Evolutionary conservation across 2,888 invertebrate species (phyloP).

Genomic region (Athalia rosae): DNA sequence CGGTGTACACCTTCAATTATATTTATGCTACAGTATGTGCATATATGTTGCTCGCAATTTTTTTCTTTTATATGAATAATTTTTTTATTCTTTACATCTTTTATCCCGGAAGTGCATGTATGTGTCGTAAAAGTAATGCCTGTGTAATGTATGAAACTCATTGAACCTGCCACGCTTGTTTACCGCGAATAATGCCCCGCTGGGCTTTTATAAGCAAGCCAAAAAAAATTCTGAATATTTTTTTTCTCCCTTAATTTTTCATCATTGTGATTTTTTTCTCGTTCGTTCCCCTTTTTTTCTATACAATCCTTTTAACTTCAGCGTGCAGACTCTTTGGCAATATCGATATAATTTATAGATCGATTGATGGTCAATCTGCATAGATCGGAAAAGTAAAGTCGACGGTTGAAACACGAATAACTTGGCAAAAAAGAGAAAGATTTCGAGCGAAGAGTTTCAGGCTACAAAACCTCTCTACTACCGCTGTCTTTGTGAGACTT

Average conservation of each 20-base stretch:
- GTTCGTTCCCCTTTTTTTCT: not conserved
- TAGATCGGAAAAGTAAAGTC: no score
- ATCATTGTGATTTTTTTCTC: not conserved
- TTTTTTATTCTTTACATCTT: not conserved
- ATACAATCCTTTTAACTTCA: not conserved
- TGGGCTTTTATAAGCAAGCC: not conserved
- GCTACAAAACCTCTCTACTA: no score
- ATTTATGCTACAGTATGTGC: not conserved
- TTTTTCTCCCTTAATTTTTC: not conserved
- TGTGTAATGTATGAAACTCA: no score
- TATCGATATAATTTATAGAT: no score
- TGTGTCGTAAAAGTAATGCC: not conserved
- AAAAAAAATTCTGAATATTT: not conserved
- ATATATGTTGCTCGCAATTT: not conserved
- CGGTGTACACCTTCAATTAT: no score
- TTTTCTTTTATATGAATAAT: no score
- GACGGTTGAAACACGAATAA: no score
- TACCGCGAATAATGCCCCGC: not conserved
- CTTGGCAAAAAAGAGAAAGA: no score
- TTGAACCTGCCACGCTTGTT: no score
- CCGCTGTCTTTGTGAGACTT: no score
- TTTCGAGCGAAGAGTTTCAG: no score
- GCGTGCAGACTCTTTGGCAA: conserved; percentile 3
- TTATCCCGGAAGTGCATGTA: not conserved
- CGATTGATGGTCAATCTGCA: no score